Conservation (phyloP, 2,113 vertebrate species). For the Halichoerus grypus region DNA sequence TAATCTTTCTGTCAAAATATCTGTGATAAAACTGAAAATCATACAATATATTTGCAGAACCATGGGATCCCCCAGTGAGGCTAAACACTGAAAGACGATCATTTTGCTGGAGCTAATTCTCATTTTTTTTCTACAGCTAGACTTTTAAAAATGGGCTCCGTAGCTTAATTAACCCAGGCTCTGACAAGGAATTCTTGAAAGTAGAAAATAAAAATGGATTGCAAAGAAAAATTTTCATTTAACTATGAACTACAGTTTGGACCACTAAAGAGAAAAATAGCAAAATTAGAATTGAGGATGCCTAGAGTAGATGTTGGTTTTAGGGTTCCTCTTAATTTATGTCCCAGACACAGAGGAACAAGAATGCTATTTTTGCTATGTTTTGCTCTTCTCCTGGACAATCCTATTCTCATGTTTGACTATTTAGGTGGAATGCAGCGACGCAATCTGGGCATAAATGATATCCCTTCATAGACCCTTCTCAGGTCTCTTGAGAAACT, state of each 20-base stretch:
- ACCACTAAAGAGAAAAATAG: background rate
- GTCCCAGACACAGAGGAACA: background rate
- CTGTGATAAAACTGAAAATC: background rate
- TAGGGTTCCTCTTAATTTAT: background rate
- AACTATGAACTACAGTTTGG: background rate
- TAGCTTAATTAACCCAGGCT: background rate
- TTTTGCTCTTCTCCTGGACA: background rate
- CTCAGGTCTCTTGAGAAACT: background rate
- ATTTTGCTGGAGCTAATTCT: background rate
- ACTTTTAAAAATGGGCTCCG: background rate
- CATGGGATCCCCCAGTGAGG: fast-evolving
- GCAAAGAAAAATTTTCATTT: background rate
- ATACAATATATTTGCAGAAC: background rate
- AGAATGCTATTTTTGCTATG: background rate
- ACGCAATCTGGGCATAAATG: background rate
- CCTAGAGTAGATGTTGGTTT: background rate
- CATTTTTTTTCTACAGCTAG: background rate
- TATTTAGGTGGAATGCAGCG: background rate
- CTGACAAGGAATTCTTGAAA: background rate
- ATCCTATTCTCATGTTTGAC: background rate
- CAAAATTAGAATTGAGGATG: background rate
- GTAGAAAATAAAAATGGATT: background rate
- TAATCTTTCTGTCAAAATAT: background rate
- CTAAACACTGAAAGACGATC: fast-evolving
- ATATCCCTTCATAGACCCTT: background rate